A percentile compares a stretch with the other conserved stretches of the same genome.
phyloP scores from a whole-genome alignment of 2,797 vertebrate genomes.

The Eulemur rubriventer region DNA sequence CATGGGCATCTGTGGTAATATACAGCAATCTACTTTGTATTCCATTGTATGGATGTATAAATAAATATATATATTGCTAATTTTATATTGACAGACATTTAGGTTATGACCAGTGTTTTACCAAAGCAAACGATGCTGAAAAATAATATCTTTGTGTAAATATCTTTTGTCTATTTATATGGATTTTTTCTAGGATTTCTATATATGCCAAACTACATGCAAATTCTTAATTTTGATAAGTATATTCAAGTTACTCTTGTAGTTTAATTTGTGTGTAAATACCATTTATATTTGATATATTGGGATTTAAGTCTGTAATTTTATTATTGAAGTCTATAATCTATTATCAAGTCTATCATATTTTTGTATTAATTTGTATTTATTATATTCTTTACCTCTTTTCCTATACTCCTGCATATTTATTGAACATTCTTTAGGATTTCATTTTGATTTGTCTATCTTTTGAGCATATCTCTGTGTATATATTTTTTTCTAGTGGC shows the following conservation, averaged over 20 bases:
- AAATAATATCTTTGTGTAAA: not conserved
- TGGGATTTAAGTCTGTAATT: not conserved
- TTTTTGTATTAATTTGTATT: not conserved
- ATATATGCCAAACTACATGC: not conserved
- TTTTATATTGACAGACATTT: not conserved
- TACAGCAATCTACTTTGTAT: not conserved
- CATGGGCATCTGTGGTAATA: not conserved
- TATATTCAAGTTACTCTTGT: not conserved
- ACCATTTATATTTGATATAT: not conserved
- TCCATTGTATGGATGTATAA: not conserved
- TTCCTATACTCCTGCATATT: not conserved
- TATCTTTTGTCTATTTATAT: not conserved
- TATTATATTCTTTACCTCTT: not conserved
- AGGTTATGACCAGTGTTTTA: not conserved
- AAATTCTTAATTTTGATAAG: not conserved
- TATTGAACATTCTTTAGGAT: not conserved
- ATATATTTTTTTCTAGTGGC: not conserved
- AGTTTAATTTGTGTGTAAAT: not conserved
- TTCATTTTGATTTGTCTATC: not conserved
- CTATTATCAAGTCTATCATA: not conserved
- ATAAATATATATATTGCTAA: not conserved
- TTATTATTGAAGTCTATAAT: not conserved
- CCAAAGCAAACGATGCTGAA: not conserved
- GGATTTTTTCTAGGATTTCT: not conserved
- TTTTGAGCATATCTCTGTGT: not conserved